Conservation (phyloP, 2,113 vertebrate genomes). For the Porphyrio hochstetteri region DNA sequence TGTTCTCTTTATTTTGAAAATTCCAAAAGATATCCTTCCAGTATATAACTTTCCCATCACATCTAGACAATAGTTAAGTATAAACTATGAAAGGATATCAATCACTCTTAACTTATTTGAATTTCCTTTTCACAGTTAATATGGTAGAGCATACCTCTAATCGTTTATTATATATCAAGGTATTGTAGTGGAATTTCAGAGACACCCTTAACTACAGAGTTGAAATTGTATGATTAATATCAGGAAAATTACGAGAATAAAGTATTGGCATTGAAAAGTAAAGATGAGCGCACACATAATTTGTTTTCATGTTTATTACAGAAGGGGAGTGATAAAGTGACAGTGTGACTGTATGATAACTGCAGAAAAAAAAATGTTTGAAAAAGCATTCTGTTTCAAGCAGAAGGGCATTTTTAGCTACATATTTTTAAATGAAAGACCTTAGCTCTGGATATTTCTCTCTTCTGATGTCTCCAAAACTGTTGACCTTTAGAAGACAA, state of each 20-base stretch:
- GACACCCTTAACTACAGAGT: background rate
- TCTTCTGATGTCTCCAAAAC: background rate
- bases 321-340: background rate
- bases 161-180: background rate
- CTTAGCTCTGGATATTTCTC: background rate
- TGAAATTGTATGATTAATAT: background rate
- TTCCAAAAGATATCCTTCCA: background rate
- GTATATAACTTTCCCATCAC: background rate
- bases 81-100: background rate
- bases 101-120: background rate
- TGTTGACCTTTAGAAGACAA: background rate
- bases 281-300: background rate
- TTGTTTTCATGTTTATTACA: background rate
- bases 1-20: background rate
- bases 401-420: background rate
- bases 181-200: background rate
- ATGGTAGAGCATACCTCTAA: background rate
- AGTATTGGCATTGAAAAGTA: background rate
- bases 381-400: background rate
- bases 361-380: background rate
- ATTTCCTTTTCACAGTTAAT: background rate
- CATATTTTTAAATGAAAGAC: background rate
- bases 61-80: background rate
- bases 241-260: background rate
- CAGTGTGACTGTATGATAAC: background rate